Conservation (phyloP, 2,888 invertebrate genomes). For the Macrosiphum euphorbiae region DNA sequence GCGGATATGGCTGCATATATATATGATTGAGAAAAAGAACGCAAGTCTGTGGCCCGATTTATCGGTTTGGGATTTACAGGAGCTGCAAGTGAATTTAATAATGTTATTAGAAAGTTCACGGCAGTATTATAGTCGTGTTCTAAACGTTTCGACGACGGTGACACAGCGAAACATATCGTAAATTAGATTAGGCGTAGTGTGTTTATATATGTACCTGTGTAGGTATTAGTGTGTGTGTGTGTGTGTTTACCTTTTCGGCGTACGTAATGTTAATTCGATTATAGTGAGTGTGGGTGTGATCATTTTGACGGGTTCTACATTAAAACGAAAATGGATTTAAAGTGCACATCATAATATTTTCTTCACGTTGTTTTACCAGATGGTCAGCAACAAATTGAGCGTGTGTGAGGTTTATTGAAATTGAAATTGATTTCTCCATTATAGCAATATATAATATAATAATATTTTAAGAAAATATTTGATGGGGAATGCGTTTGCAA, state of each 20-base stretch:
- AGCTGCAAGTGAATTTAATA: not conserved
- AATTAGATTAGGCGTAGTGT: conserved; percentile 41
- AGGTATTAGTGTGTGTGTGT: not conserved
- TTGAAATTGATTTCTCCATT: not conserved
- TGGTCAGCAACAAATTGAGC: not conserved
- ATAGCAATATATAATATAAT: not conserved
- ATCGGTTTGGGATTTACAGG: not conserved
- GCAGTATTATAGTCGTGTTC: not conserved
- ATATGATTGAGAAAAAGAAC: not conserved
- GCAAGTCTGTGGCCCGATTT: not conserved
- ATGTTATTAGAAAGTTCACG: conserved; percentile 39
- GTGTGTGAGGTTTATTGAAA: not conserved
- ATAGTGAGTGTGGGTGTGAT: conserved; percentile 13
- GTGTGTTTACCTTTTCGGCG: not conserved
- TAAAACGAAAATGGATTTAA: conserved; percentile 25
- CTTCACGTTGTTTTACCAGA: not conserved
- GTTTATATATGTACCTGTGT: not conserved
- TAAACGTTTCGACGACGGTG: conserved; percentile 41
- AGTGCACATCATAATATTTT: conserved; percentile 15
- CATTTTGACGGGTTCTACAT: conserved; percentile 14
- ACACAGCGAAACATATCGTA: conserved; percentile 30
- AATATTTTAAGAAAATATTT: not conserved
- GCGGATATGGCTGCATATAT: not conserved
- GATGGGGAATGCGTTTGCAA: not conserved
- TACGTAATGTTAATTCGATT: conserved; percentile 32